These are phyloP conservation scores for Periplaneta americana DNA, from an alignment of 1,140 invertebrate genomes.

Conservation along the genomic window DNA sequence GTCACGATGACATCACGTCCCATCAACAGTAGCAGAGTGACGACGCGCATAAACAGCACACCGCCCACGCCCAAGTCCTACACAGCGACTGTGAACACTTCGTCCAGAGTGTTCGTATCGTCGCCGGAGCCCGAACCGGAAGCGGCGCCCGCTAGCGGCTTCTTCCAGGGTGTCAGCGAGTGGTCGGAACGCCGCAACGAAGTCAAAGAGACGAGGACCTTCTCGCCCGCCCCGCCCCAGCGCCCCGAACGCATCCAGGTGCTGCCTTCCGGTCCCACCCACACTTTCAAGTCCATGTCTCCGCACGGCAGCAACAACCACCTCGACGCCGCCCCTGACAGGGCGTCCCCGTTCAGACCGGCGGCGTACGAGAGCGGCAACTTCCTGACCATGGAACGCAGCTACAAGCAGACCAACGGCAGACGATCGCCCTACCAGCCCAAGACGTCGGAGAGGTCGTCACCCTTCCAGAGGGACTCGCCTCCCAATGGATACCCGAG, in stretches of 20 bases:
- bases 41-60: slow-evolving; percentile 9
- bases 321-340: background rate
- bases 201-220: background rate
- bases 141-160: slow-evolving; percentile 11
- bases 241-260: slow-evolving; percentile 24
- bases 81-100: slow-evolving; percentile 32
- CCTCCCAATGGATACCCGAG: background rate
- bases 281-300: slow-evolving; percentile 23
- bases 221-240: background rate
- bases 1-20: slow-evolving; percentile 69
- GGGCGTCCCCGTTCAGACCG: background rate
- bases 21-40: slow-evolving; percentile 27
- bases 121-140: slow-evolving; percentile 26
- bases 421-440: background rate
- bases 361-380: background rate
- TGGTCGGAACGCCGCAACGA: slow-evolving; percentile 58
- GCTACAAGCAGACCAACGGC: background rate
- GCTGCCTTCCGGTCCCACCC: slow-evolving; percentile 28
- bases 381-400: background rate
- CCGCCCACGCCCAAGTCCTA: slow-evolving; percentile 32
- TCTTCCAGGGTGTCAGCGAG: slow-evolving; percentile 54
- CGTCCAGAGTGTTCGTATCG: slow-evolving; percentile 26
- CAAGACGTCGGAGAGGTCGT: background rate
- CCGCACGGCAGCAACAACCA: background rate
- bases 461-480: background rate